Base-by-base conservation (phyloP, 2,888 invertebrate genomes). In the Osmoderma eremita region DNA sequence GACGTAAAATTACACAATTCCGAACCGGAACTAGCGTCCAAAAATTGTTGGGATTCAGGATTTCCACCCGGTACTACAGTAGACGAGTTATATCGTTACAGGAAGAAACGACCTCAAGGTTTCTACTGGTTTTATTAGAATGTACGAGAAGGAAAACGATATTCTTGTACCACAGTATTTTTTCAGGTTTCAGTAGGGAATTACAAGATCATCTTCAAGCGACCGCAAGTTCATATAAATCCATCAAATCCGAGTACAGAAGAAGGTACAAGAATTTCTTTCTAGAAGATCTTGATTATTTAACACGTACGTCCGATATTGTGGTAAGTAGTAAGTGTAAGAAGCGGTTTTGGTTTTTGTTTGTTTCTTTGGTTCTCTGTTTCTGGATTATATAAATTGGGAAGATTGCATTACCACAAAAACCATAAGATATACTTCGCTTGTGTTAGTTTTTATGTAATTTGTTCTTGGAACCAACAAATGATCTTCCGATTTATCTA, bases 31-130 rank as follows among this genome's bases (percentile, higher is more conserved):
- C 69, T 75, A 71, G 71, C 73, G 61, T 75, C 76, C 75, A 64
- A 67, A 45, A 56, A 67, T 8, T 42, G 22, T 30, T 71, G 70
- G 70, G 67, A 74, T 64, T 70, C 72, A 73, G 80, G 81, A 63
- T 82, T 84, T 70, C 81, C 84, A 69, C 84, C 85, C 30, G 83
- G 84, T 20, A 76, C 83, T 51, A 85, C 85, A n/a, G 86, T 86
- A 48, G 86, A 86, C 74, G 84, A 86, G 71, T 77, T 86, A 54
- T 81, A 81, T 50, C 80, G 82, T 65, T 85, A 84, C 74, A 81
- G 86, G 36, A 81, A 84, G 61, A 82, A 83, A 73, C 80, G 81
- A 65, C 80, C 82, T 20, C 80, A 81, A 68, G 81, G 82, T 78
- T 78, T 79, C 12, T 76, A 75, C 70, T 39, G 38, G 8, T 17